Evolutionary conservation across 1,140 invertebrate genomes (phyloP).

Genomic region (Pachypeltis micranthus): DNA sequence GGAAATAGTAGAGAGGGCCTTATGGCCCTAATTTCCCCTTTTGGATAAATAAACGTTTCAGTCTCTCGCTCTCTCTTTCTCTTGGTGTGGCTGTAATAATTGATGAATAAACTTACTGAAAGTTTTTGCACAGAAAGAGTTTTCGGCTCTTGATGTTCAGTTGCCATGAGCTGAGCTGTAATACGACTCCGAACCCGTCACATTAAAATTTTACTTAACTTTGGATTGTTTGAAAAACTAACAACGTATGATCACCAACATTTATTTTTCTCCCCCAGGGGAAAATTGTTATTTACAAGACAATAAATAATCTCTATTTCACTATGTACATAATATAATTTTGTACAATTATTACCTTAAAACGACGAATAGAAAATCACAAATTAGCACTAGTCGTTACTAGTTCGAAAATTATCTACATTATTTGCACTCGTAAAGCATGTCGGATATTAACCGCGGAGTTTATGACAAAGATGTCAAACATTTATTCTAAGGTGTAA

Average conservation of each 20-base stretch:
- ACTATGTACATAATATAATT: slow-evolving; percentile 11
- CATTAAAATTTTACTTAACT: too few relatives aligned
- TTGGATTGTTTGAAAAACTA: too few relatives aligned
- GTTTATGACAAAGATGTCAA: not conserved
- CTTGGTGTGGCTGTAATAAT: too few relatives aligned
- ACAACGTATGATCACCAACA: not conserved
- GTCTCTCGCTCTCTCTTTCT: too few relatives aligned
- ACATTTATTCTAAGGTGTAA: not conserved
- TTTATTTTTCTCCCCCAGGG: slow-evolving; percentile 1
- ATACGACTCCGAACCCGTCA: too few relatives aligned
- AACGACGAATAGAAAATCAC: slow-evolving; percentile 8
- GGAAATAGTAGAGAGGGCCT: too few relatives aligned
- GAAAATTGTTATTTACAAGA: slow-evolving; percentile 9
- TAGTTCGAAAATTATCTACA: slow-evolving; percentile 5
- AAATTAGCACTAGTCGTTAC: not conserved
- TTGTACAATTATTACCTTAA: slow-evolving; percentile 11
- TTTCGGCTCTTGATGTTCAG: too few relatives aligned
- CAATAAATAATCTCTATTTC: slow-evolving; percentile 15
- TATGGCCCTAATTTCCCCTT: too few relatives aligned
- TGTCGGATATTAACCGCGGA: not conserved
- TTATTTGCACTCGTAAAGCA: slow-evolving; percentile 8
- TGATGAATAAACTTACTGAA: too few relatives aligned
- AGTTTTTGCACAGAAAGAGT: too few relatives aligned
- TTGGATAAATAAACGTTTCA: too few relatives aligned
- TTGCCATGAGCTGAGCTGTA: too few relatives aligned